These are phyloP conservation scores for Adoxophyes honmai DNA, from an alignment of 1,140 invertebrate genomes.

Conservation along the genomic window DNA sequence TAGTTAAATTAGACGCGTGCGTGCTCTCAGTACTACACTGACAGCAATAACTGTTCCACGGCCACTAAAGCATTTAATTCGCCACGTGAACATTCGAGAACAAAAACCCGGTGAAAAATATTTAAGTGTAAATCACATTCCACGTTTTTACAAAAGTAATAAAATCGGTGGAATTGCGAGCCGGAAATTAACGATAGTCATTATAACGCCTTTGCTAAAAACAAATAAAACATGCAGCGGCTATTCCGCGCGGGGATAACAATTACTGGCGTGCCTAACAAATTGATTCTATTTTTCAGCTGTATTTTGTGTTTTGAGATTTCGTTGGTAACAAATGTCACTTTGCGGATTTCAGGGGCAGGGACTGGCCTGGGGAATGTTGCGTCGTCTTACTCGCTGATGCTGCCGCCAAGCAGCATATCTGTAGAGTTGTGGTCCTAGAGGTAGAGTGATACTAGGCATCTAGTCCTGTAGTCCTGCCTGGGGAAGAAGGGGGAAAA, in stretches of 20 bases:
- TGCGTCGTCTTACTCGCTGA: no score
- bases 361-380: no score
- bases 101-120: slow-evolving; percentile 17
- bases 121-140: slow-evolving; percentile 22
- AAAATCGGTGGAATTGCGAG: slow-evolving; percentile 36
- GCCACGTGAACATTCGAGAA: no score
- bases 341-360: no score
- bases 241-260: slow-evolving; percentile 21
- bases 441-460: no score
- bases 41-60: background rate
- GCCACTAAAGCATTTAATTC: background rate
- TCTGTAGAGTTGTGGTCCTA: no score
- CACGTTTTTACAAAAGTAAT: slow-evolving; percentile 23
- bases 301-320: slow-evolving; percentile 2
- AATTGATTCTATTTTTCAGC: slow-evolving; percentile 12
- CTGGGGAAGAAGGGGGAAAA: no score
- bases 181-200: slow-evolving; percentile 40
- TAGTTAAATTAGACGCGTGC: no score
- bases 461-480: no score
- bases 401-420: no score
- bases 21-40: no score
- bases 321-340: no score
- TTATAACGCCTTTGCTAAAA: slow-evolving; percentile 35
- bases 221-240: slow-evolving; percentile 37
- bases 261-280: slow-evolving; percentile 20